Conservation (phyloP, 2,113 vertebrate genomes). For the Cygnus buccinator region DNA sequence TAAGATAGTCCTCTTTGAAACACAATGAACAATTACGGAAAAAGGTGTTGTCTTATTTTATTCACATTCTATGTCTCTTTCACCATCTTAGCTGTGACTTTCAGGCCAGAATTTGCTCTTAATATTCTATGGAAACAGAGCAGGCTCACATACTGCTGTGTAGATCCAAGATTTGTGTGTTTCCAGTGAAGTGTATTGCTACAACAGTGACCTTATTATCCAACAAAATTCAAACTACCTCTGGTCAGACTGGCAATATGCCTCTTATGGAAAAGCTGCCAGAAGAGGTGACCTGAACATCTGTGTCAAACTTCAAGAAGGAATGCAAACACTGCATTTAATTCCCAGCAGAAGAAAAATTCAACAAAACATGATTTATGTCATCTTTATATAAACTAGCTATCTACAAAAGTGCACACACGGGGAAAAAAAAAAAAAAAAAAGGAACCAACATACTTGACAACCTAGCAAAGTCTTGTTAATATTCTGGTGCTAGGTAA, state of each 20-base stretch:
- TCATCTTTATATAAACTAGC: constrained; percentile 28
- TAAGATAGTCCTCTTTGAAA: not conserved
- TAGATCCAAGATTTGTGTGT: not conserved
- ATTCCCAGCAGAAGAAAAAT: not conserved
- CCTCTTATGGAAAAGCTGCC: not conserved
- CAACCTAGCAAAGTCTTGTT: not conserved
- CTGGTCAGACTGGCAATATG: not conserved
- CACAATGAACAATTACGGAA: not conserved
- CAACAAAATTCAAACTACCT: not conserved
- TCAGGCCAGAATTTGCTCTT: not conserved
- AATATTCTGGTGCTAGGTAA: not conserved
- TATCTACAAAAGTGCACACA: not conserved
- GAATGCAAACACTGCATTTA: not conserved
- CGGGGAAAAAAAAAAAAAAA: rapidly evolving
- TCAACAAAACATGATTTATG: constrained; percentile 37
- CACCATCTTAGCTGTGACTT: not conserved
- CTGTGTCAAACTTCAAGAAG: constrained; percentile 9
- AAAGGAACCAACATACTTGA: not conserved
- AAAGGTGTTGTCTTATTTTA: not conserved
- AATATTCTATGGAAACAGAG: not conserved
- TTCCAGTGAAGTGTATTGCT: not conserved
- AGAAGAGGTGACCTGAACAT: constrained; percentile 14
- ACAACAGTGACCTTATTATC: not conserved
- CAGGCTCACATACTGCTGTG: not conserved
- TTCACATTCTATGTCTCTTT: not conserved